These are phyloP conservation scores for Aspiorhynchus laticeps DNA, from an alignment of 2,113 vertebrate genomes.

Conservation along the genomic window DNA sequence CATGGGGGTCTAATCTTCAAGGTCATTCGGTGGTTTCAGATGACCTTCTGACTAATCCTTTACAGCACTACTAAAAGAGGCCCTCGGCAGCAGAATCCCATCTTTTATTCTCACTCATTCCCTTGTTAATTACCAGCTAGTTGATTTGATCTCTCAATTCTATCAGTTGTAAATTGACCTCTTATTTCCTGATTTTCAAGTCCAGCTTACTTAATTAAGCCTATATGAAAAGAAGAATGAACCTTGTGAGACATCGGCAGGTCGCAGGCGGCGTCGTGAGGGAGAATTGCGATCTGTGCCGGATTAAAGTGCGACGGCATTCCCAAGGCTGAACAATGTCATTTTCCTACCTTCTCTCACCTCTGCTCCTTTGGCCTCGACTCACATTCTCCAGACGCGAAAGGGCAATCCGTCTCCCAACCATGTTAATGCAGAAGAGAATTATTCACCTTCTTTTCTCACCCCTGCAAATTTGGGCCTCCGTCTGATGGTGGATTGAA, in stretches of 20 bases:
- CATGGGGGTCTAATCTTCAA: conserved; percentile 70
- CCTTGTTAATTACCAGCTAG: conserved; percentile 77
- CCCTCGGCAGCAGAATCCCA: conserved; percentile 66
- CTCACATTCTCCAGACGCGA: conserved; percentile 55
- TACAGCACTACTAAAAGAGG: conserved; percentile 73
- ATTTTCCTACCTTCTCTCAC: conserved; percentile 59
- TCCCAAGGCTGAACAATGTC: conserved; percentile 72
- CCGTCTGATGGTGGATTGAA: conserved; percentile 72
- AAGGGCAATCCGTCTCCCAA: conserved; percentile 77
- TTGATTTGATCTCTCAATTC: conserved; percentile 82
- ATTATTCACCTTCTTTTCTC: conserved; percentile 83
- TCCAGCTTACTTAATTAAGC: conserved; percentile 80
- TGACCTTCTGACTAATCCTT: conserved; percentile 83
- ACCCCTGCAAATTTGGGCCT: conserved; percentile 78
- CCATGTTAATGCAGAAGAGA: conserved; percentile 81
- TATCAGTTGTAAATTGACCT: conserved; percentile 80
- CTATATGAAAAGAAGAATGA: conserved; percentile 64
- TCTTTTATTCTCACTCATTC: conserved; percentile 71
- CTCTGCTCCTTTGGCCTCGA: conserved; percentile 54
- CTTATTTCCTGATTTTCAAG: conserved; percentile 81
- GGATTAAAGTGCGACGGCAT: conserved; percentile 73
- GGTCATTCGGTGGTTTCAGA: conserved; percentile 72
- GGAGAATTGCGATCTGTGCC: conserved; percentile 73
- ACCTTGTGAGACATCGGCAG: conserved; percentile 69
- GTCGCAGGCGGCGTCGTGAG: conserved; percentile 72